A percentile compares a stretch with the other conserved stretches of the same genome.
phyloP scores from a whole-genome alignment of 2,888 invertebrate genomes.

The Laothoe populi region DNA sequence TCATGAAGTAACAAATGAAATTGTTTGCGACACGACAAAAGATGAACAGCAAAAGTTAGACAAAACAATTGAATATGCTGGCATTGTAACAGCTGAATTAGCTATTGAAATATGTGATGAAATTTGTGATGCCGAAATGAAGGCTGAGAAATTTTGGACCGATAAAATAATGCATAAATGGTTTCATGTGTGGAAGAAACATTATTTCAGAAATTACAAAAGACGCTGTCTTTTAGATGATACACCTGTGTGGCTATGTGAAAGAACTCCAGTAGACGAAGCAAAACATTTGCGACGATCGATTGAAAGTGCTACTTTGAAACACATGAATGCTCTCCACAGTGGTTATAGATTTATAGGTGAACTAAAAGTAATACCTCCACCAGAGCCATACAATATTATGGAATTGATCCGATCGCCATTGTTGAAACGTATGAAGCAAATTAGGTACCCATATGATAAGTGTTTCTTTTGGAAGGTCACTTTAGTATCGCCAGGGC shows the following conservation, averaged over 20 bases:
- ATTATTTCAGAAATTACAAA: constrained; percentile 63
- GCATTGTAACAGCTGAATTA: constrained; percentile 58
- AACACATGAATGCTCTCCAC: constrained; percentile 72
- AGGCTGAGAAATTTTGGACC: constrained; percentile 65
- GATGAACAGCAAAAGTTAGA: constrained; percentile 64
- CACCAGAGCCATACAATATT: constrained; percentile 66
- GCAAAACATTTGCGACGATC: constrained; percentile 58
- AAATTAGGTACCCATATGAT: constrained; percentile 71
- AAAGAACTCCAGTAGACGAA: constrained; percentile 65
- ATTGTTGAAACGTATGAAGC: constrained; percentile 76
- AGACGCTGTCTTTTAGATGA: constrained; percentile 68
- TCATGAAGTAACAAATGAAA: constrained; percentile 60
- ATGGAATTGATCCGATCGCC: constrained; percentile 77
- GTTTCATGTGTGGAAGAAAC: constrained; percentile 68
- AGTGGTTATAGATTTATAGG: constrained; percentile 72
- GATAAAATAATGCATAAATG: constrained; percentile 69
- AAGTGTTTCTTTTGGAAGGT: constrained; percentile 86
- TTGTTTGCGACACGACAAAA: constrained; percentile 51
- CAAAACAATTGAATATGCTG: constrained; percentile 56
- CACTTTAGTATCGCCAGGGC: constrained; percentile 83
- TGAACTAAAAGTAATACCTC: constrained; percentile 59
- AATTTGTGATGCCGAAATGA: constrained; percentile 65
- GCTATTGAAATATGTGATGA: constrained; percentile 61
- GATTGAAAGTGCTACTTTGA: constrained; percentile 63
- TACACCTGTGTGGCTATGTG: constrained; percentile 76